Evolutionary conservation across 2,888 invertebrate genomes (phyloP).

Genomic region (Miltochrista miniata): DNA sequence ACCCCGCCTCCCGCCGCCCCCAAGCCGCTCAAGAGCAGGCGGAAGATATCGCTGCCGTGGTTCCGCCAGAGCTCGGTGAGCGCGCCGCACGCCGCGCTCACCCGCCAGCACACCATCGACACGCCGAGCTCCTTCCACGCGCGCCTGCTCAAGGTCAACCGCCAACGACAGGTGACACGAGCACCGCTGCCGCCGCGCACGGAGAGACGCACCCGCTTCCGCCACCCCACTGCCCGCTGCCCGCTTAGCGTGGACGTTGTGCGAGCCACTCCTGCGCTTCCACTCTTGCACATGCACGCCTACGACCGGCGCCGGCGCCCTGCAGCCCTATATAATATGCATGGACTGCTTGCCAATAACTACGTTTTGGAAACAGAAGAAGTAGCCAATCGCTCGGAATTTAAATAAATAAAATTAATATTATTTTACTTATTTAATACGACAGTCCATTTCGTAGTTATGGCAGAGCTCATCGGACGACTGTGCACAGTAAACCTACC

Average conservation of each 20-base stretch:
- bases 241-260: constrained; percentile 27
- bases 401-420: neutral
- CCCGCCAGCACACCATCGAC: constrained; percentile 95
- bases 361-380: constrained; percentile 5
- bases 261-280: constrained; percentile 46
- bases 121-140: constrained; percentile 94
- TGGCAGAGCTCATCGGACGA: too few species aligned
- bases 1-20: constrained; percentile 56
- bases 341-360: constrained; percentile 11
- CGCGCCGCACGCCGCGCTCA: constrained; percentile 88
- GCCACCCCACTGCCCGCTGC: constrained; percentile 22
- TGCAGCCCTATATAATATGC: constrained; percentile 8
- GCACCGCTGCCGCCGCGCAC: constrained; percentile 26
- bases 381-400: neutral
- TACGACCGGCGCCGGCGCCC: constrained; percentile 17
- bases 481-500: neutral
- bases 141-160: constrained; percentile 87
- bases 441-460: neutral
- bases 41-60: constrained; percentile 96
- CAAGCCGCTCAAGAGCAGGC: constrained; percentile 87
- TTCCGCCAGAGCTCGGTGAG: constrained; percentile 92
- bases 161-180: constrained; percentile 78
- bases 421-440: neutral
- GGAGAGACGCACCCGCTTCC: constrained; percentile 24
- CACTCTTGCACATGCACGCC: constrained; percentile 39